Percentiles rank a stretch among this genome's conserved stretches.
Conservation (phyloP, 2,888 invertebrate species). For the Sceliomorpha sp. region DNA sequence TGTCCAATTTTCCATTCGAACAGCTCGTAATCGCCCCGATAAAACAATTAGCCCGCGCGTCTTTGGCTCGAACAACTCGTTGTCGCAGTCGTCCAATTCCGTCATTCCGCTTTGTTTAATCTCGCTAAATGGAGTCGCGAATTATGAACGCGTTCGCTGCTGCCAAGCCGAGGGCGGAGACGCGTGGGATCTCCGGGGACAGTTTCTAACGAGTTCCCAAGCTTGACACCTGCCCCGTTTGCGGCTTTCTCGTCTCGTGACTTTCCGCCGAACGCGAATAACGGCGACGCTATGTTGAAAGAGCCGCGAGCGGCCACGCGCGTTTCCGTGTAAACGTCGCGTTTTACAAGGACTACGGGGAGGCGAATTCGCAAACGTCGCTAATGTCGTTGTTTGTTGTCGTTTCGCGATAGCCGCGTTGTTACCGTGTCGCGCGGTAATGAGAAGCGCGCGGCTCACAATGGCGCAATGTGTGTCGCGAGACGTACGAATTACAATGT, state of each 20-base stretch:
- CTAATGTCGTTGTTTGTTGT: too few species aligned
- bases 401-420: too few species aligned
- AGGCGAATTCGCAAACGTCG: too few species aligned
- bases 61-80: slow-evolving; percentile 10
- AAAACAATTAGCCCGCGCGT: slow-evolving; percentile 40
- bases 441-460: too few species aligned
- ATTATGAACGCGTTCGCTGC: slow-evolving; percentile 5
- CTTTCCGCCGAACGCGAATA: neutral
- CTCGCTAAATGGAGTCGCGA: slow-evolving; percentile 5
- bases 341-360: too few species aligned
- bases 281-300: too few species aligned
- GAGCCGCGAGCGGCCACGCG: too few species aligned
- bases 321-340: too few species aligned
- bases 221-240: neutral
- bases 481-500: too few species aligned
- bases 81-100: neutral
- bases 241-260: neutral
- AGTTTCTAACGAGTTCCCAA: slow-evolving; percentile 6
- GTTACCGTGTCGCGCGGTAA: too few species aligned
- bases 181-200: neutral
- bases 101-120: neutral
- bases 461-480: too few species aligned
- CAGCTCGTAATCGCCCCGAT: slow-evolving; percentile 36
- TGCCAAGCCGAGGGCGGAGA: neutral
- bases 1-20: slow-evolving; percentile 18